Evolutionary conservation across 2,888 invertebrate genomes (phyloP), one percentile per base, ranked within the genome.

Genomic region (Scaptodrosophila latifasciaeformis): DNA sequence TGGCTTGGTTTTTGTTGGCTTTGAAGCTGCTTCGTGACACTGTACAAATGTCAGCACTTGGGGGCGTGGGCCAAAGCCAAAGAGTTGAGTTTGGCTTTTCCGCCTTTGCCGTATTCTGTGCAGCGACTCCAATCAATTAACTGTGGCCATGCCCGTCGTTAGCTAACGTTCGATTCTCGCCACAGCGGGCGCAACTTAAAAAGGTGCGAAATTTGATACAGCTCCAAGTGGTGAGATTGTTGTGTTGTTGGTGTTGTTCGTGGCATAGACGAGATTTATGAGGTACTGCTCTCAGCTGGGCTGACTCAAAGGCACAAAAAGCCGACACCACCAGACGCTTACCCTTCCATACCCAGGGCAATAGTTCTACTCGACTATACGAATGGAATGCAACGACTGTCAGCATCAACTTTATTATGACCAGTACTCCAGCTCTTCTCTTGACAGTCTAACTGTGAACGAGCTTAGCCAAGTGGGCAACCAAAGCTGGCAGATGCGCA

Each of bases 21-120:
- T 54, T 35, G 49, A 45, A 58, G 56, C 51, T 57, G 56, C 51
- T 79, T 76, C 79, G 79, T 72, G 72, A 79, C 72, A 72, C 76
- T 71, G 72, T 75, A 72, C 79, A 79, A 72, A 72, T 72, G 79
- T 72, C 72, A 72, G 72, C 72, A 72, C 76, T 72, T 78, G 72
- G 76, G 79, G 79, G 72, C 72, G 72, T 78, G 71, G 55, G 50
- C 53, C 49, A 50, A 46, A 51, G 13, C 15, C 5, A 15, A 34
- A 55, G 49, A 53, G 56, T 48, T 37, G 57, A 66, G 71, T 65
- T 56, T 56, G 44, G 44, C 15, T 21, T 29, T 18, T 46, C 47
- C 40, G 52, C 45, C 54, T 27, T 35, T 21, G 45, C 30, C 51
- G 35, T n/a, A 2, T 0, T 2, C 37, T 37, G 37, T 17, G 17